phyloP scores from a whole-genome alignment of 2,888 invertebrate genomes.

The Tetheella fluctuosa region DNA sequence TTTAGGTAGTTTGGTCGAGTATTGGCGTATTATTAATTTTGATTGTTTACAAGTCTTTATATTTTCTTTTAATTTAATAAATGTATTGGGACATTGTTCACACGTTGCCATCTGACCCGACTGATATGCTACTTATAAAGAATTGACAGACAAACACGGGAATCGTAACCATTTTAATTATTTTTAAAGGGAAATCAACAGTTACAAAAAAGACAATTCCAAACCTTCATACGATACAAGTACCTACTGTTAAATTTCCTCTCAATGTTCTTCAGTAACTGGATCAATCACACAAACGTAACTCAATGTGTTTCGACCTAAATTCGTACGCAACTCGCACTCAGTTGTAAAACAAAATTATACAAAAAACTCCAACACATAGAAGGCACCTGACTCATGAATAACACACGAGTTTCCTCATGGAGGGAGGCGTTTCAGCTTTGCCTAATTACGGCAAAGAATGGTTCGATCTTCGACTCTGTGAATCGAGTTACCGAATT shows the following conservation, averaged over 20 bases:
- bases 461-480: slow-evolving; percentile 46
- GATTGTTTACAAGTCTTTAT: no score
- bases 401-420: slow-evolving; percentile 42
- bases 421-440: slow-evolving; percentile 36
- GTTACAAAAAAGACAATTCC: background rate
- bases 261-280: background rate
- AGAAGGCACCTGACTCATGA: slow-evolving; percentile 49
- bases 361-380: slow-evolving; percentile 41
- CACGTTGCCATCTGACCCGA: no score
- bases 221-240: background rate
- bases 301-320: slow-evolving; percentile 1
- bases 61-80: no score
- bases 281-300: slow-evolving; percentile 1
- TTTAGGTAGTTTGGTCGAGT: background rate
- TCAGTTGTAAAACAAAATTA: slow-evolving; percentile 17
- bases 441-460: slow-evolving; percentile 43
- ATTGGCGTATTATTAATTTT: no score
- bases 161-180: no score
- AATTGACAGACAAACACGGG: no score
- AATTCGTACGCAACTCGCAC: background rate
- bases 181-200: no score
- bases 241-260: background rate
- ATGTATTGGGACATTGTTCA: no score
- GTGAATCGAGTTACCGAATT: slow-evolving; percentile 34
- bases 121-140: no score